phyloP scores from a whole-genome alignment of 2,888 invertebrate species.

The Rotaria magnacalcarata region DNA sequence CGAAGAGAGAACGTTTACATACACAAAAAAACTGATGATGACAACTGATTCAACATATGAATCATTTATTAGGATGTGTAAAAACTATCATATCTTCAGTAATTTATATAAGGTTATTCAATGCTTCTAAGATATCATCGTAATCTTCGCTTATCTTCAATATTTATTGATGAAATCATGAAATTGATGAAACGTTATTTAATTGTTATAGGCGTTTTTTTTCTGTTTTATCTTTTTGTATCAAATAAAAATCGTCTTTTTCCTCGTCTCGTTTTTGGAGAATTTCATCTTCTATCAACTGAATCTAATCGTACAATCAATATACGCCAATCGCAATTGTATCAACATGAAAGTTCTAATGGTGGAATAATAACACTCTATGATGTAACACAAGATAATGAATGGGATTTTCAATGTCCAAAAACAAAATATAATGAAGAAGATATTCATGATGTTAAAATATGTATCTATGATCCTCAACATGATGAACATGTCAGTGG shows the following conservation, averaged over 20 bases:
- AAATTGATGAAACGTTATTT: constrained; percentile 24
- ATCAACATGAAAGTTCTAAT: not conserved
- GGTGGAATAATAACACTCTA: not conserved
- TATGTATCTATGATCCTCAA: constrained; percentile 51
- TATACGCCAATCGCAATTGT: not conserved
- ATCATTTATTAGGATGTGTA: not conserved
- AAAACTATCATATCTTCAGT: not conserved
- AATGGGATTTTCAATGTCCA: constrained; percentile 45
- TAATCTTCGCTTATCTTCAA: not conserved
- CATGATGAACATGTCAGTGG: constrained; percentile 52
- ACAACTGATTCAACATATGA: not conserved
- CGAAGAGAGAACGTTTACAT: no score
- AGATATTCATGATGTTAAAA: constrained; percentile 39
- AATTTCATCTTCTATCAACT: constrained; percentile 31
- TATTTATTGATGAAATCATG: constrained; percentile 21
- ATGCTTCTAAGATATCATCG: not conserved
- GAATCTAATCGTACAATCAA: not conserved
- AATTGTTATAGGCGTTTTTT: not conserved
- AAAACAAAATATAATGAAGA: constrained; percentile 39
- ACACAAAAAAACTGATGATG: not conserved
- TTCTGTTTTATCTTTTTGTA: not conserved
- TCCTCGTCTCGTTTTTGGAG: constrained; percentile 2
- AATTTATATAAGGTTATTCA: not conserved
- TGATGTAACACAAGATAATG: constrained; percentile 35
- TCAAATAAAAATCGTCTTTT: constrained; percentile 24